Conservation (phyloP, 2,888 invertebrate species). For the Orchesella flavescens region DNA sequence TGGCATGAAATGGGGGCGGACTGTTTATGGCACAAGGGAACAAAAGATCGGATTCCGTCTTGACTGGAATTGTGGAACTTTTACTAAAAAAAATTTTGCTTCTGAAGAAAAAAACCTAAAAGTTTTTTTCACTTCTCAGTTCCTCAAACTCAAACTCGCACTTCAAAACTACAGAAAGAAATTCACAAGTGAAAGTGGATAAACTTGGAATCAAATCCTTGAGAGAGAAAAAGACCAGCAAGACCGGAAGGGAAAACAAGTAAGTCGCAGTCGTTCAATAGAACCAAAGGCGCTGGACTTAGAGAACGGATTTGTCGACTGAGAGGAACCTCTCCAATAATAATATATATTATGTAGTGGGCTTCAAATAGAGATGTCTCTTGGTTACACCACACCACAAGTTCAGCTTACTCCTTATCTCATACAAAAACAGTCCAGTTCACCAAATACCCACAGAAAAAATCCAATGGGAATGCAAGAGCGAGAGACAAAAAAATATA, state of each 20-base stretch:
- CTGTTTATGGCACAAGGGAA: constrained; percentile 67
- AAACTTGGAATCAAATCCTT: not conserved
- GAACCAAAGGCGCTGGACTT: no score
- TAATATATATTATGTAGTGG: no score
- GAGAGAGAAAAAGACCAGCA: no score
- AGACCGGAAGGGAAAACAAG: not conserved
- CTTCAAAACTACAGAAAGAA: not conserved
- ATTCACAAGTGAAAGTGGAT: not conserved
- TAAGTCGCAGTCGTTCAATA: no score
- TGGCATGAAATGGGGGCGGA: constrained; percentile 72
- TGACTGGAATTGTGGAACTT: constrained; percentile 52
- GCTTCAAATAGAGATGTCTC: no score
- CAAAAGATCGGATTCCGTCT: constrained; percentile 71
- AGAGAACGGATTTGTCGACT: no score
- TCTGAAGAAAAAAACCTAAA: not conserved
- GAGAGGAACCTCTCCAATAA: no score
- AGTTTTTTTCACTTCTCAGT: not conserved
- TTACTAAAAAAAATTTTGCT: not conserved
- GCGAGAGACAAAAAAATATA: not conserved
- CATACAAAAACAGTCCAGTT: no score
- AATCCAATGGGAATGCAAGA: constrained; percentile 6
- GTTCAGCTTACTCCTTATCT: no score
- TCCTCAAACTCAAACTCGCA: not conserved
- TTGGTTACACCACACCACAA: no score
- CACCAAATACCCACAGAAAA: no score